Evolutionary conservation across 30 jellyfish, hydroid and myxozoan species (phyloP).

Genomic region (Pseudorhiza aurosa): DNA sequence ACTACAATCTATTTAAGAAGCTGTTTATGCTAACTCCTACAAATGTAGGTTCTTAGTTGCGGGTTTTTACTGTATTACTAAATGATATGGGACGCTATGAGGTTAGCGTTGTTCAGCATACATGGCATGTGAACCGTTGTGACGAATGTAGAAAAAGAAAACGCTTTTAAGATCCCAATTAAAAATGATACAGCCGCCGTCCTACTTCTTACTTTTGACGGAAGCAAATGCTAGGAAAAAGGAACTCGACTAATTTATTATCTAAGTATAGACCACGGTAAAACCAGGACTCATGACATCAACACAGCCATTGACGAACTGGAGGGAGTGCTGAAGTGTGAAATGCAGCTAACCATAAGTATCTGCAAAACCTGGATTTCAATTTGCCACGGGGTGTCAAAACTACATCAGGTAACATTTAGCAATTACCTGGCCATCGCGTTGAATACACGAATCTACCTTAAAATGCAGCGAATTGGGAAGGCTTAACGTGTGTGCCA

Average conservation of each 20-base stretch:
- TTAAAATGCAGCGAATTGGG: background rate
- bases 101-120: too few relatives aligned
- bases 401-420: background rate
- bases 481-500: constrained; percentile 62
- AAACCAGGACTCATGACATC: constrained; percentile 74
- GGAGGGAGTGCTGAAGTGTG: constrained; percentile 60
- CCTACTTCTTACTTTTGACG: too few relatives aligned
- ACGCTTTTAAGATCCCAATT: too few relatives aligned
- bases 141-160: too few relatives aligned
- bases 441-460: background rate
- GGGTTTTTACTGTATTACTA: too few relatives aligned
- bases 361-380: constrained; percentile 35
- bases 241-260: background rate
- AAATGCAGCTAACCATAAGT: constrained; percentile 8
- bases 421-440: constrained; percentile 1
- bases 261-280: background rate
- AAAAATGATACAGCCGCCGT: too few relatives aligned
- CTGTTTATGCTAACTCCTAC: too few relatives aligned
- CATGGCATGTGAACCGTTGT: too few relatives aligned
- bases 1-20: too few relatives aligned
- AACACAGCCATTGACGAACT: constrained; percentile 80
- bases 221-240: too few relatives aligned
- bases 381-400: constrained; percentile 25
- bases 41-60: too few relatives aligned
- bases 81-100: too few relatives aligned